A percentile compares a stretch with the other conserved stretches of the same genome.
Evolutionary conservation across 2,113 vertebrate species (phyloP).

Genomic region (Rattus rattus): DNA sequence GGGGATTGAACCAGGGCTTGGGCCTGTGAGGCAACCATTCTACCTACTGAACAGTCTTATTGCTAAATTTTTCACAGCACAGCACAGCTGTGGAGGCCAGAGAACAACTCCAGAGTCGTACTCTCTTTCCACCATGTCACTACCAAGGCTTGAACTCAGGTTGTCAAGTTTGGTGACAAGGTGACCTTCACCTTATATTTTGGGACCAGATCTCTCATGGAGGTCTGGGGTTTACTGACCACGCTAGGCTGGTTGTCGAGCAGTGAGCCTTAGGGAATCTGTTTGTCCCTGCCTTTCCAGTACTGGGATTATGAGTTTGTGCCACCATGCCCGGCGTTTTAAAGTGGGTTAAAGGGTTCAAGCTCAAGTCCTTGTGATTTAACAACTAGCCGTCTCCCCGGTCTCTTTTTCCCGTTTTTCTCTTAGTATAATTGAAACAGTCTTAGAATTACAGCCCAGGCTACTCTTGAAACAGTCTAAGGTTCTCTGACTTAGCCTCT

Average conservation of each 20-base stretch:
- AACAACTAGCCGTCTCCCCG: neutral
- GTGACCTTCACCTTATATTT: neutral
- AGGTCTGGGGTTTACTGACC: neutral
- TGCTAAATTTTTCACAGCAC: neutral
- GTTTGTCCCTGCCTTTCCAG: neutral
- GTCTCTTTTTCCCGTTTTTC: neutral
- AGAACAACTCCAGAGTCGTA: neutral
- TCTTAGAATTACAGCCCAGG: neutral
- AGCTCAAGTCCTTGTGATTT: neutral
- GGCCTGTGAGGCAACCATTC: neutral
- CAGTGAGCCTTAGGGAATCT: neutral
- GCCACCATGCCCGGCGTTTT: neutral
- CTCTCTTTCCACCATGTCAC: neutral
- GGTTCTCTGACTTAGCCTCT: neutral
- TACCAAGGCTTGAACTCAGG: neutral
- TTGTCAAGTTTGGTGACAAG: neutral
- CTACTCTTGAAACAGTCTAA: neutral
- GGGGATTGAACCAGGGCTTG: neutral
- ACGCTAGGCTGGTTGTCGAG: neutral
- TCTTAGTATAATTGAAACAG: neutral
- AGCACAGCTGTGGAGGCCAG: neutral
- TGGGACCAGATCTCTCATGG: neutral
- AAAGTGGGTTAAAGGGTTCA: neutral
- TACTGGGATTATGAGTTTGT: neutral
- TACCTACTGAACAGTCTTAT: neutral